Evolutionary conservation across 1,140 invertebrate genomes (phyloP).

Genomic region (Physella acuta): DNA sequence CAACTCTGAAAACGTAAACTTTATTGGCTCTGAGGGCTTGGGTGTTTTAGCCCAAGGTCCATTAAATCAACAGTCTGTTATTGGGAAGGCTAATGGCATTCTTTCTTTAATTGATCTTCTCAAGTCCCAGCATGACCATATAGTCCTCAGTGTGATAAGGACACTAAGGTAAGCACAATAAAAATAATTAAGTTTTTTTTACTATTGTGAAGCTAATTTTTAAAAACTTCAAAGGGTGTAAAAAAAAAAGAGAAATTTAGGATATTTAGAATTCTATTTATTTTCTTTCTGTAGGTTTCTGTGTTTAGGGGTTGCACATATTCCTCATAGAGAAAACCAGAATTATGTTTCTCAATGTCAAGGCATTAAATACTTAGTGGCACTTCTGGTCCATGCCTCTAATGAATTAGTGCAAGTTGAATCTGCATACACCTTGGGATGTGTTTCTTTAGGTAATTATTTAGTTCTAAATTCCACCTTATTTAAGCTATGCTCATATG

Average conservation of each 20-base stretch:
- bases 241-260: background rate
- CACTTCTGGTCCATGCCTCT: slow-evolving; percentile 52
- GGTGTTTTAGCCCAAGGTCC: slow-evolving; percentile 55
- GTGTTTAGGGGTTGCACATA: slow-evolving; percentile 55
- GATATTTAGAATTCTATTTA: too few species aligned
- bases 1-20: slow-evolving; percentile 52
- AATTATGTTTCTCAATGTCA: slow-evolving; percentile 44
- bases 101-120: slow-evolving; percentile 50
- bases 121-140: slow-evolving; percentile 50
- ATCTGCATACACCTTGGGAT: slow-evolving; percentile 52
- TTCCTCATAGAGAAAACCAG: slow-evolving; percentile 54
- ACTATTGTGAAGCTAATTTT: background rate
- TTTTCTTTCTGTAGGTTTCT: too few species aligned
- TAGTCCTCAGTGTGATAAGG: slow-evolving; percentile 54
- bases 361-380: slow-evolving; percentile 52
- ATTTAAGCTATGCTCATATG: too few species aligned
- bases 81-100: slow-evolving; percentile 52
- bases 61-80: slow-evolving; percentile 47
- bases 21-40: slow-evolving; percentile 56
- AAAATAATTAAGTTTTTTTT: too few species aligned
- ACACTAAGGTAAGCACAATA: slow-evolving; percentile 37
- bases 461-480: too few species aligned
- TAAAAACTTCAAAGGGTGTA: background rate
- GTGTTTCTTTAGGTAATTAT: slow-evolving; percentile 53
- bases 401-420: slow-evolving; percentile 56